These are phyloP conservation scores for Echinarachnius parma DNA, from an alignment of 53 echinoderm and acorn worm genomes.

Conservation along the genomic window DNA sequence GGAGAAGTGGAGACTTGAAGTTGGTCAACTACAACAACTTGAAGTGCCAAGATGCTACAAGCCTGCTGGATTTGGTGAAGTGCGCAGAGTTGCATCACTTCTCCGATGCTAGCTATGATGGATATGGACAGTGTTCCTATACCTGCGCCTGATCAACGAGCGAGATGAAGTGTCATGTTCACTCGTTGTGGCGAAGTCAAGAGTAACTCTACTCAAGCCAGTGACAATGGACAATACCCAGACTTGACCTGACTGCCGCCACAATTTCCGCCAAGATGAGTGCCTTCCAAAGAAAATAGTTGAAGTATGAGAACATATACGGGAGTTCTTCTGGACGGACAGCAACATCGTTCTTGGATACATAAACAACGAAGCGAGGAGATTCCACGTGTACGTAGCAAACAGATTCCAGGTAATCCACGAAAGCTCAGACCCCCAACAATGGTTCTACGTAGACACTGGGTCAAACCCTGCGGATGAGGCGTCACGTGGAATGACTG, in stretches of 20 bases:
- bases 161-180: slow-evolving; percentile 2
- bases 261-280: slow-evolving; percentile 44
- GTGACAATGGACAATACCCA: slow-evolving; percentile 53
- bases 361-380: slow-evolving; percentile 51
- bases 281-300: slow-evolving; percentile 32
- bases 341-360: slow-evolving; percentile 55
- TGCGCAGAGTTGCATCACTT: slow-evolving; percentile 61
- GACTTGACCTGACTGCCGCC: slow-evolving; percentile 53
- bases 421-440: slow-evolving; percentile 9
- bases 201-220: slow-evolving; percentile 45
- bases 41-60: slow-evolving; percentile 56
- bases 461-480: slow-evolving; percentile 25
- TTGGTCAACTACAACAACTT: slow-evolving; percentile 19
- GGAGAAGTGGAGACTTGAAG: slow-evolving; percentile 42
- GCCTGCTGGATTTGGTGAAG: slow-evolving; percentile 48
- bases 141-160: slow-evolving; percentile 8
- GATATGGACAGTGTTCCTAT: slow-evolving; percentile 46
- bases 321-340: slow-evolving; percentile 58
- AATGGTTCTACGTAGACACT: slow-evolving; percentile 33
- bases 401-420: slow-evolving; percentile 57
- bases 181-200: slow-evolving; percentile 35
- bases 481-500: slow-evolving; percentile 26
- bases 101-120: slow-evolving; percentile 57
- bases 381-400: slow-evolving; percentile 59
- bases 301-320: slow-evolving; percentile 17